These are phyloP conservation scores for Anoncus sp. DNA, from an alignment of 2,888 invertebrate species.

Conservation along the genomic window DNA sequence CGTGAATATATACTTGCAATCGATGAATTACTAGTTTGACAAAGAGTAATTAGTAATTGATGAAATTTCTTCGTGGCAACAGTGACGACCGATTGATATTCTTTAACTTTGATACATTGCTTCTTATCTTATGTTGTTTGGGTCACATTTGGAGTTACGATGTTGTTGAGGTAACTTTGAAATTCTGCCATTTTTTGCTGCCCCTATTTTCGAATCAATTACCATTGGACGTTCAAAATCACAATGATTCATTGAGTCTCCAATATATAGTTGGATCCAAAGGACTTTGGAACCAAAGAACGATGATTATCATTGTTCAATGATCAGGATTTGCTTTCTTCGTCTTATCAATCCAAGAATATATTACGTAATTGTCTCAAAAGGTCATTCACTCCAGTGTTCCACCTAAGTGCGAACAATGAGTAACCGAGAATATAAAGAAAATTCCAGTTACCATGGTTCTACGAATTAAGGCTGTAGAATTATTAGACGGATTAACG, in stretches of 20 bases:
- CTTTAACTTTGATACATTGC: too few species aligned
- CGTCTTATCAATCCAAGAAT: background rate
- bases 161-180: too few species aligned
- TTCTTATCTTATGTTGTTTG: too few species aligned
- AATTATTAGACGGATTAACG: constrained; percentile 28
- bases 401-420: background rate
- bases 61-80: background rate
- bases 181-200: too few species aligned
- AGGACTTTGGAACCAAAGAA: too few species aligned
- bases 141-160: too few species aligned
- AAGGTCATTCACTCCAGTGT: background rate
- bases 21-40: constrained; percentile 6
- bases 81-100: too few species aligned
- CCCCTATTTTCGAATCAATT: too few species aligned
- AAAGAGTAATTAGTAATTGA: background rate
- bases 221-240: too few species aligned
- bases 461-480: constrained; percentile 41
- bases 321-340: background rate
- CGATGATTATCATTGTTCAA: too few species aligned
- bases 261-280: too few species aligned
- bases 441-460: constrained; percentile 27
- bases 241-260: too few species aligned
- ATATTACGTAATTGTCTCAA: background rate
- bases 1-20: background rate
- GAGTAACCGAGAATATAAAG: constrained; percentile 10